Conservation (phyloP, 1,140 invertebrate species). For the Cotesia typhae region DNA sequence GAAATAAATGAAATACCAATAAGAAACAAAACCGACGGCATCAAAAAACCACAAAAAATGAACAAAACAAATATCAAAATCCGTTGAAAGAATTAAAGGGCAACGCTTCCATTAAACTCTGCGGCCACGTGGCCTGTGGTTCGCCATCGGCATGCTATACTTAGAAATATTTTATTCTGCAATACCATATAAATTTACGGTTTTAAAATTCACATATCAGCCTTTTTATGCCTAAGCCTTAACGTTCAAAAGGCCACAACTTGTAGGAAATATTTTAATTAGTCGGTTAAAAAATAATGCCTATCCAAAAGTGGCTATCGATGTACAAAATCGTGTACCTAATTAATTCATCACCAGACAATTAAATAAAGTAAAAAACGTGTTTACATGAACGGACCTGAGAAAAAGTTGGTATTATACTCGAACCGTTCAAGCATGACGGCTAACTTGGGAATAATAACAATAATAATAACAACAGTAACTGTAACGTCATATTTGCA, state of each 20-base stretch:
- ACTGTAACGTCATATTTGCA: background rate
- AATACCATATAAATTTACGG: background rate
- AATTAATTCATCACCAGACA: constrained; percentile 1
- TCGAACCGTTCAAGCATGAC: constrained; percentile 5
- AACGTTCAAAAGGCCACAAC: no score
- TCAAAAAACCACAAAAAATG: constrained; percentile 9
- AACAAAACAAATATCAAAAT: background rate
- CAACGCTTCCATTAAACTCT: constrained; percentile 17
- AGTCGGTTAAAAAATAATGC: background rate
- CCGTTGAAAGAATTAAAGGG: background rate
- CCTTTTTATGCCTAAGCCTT: no score
- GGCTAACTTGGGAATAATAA: background rate
- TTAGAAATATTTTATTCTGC: background rate
- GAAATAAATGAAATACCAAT: background rate
- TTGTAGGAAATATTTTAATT: no score
- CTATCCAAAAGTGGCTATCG: background rate
- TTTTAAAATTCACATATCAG: no score
- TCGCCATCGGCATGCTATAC: background rate
- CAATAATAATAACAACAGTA: no score
- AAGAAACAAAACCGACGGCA: constrained; percentile 1
- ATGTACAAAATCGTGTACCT: background rate
- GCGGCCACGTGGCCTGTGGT: constrained; percentile 14
- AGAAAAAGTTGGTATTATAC: background rate
- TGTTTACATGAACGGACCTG: constrained; percentile 10
- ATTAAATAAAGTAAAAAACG: background rate